Percentiles rank a stretch among this genome's conserved stretches.
Evolutionary conservation across 23 tunicate genomes (phyloP).

Genomic region (Halocynthia aurantium): DNA sequence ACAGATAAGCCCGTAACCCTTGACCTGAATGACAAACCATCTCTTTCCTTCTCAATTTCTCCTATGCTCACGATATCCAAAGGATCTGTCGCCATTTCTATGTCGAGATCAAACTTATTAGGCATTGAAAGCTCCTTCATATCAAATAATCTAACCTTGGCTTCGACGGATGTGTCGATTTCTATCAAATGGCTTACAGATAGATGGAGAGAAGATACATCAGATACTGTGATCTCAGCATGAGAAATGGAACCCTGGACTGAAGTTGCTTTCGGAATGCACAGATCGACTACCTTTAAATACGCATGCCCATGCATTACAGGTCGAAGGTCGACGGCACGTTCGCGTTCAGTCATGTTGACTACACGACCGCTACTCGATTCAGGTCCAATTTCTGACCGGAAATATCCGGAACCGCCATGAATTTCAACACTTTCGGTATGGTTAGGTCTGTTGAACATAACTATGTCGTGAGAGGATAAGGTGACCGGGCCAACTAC

Average conservation of each 20-base stretch:
- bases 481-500: constrained; percentile 28
- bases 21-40: constrained; percentile 6
- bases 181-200: neutral
- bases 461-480: constrained; percentile 16
- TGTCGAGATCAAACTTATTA: constrained; percentile 12
- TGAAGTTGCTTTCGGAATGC: constrained; percentile 27
- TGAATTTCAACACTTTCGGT: constrained; percentile 21
- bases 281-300: constrained; percentile 37
- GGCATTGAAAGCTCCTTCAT: constrained; percentile 22
- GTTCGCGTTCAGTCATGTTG: constrained; percentile 4
- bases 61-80: neutral
- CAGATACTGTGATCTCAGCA: constrained; percentile 8
- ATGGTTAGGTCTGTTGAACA: constrained; percentile 59
- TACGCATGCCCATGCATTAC: constrained; percentile 29
- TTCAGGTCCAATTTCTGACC: constrained; percentile 14
- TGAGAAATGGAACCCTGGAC: constrained; percentile 1
- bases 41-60: neutral
- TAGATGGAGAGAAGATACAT: constrained; percentile 8
- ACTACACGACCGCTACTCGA: constrained; percentile 21
- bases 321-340: constrained; percentile 12
- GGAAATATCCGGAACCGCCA: constrained; percentile 85
- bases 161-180: constrained; percentile 6
- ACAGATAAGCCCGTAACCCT: neutral
- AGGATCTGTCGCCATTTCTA: constrained; percentile 5
- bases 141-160: constrained; percentile 2